These are phyloP conservation scores for Didymodactylos carnosus DNA, from an alignment of 2,888 invertebrate genomes.

Conservation along the genomic window DNA sequence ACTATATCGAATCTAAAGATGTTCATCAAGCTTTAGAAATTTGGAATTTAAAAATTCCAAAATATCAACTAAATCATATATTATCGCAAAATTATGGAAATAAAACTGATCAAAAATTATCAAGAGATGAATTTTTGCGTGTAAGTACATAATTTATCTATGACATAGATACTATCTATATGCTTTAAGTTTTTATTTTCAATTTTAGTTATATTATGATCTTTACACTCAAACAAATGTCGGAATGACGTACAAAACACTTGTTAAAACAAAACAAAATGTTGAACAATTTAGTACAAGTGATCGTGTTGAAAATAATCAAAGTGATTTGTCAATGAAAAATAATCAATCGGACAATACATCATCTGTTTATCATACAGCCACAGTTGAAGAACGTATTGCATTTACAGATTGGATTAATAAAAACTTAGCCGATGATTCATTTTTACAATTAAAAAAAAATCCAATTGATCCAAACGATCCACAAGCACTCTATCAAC, in stretches of 20 bases:
- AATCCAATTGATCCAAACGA: conserved; percentile 62
- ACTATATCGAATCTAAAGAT: too few species aligned
- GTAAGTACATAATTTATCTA: neutral
- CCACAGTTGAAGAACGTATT: neutral
- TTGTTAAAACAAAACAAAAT: neutral
- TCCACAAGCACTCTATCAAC: conserved; percentile 70
- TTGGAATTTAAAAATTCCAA: too few species aligned
- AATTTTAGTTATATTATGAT: neutral
- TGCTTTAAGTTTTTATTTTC: neutral
- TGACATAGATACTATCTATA: neutral
- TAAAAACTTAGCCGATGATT: conserved; percentile 46
- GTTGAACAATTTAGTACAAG: neutral
- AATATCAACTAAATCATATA: neutral
- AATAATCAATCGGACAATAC: neutral
- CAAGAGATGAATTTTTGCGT: neutral
- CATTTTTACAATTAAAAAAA: conserved; percentile 43
- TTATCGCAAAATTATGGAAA: neutral
- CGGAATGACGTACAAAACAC: neutral
- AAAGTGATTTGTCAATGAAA: neutral
- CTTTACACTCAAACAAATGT: neutral
- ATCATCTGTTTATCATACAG: neutral
- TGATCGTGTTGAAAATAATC: neutral
- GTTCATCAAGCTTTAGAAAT: too few species aligned
- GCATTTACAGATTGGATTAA: neutral
- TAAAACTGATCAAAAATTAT: neutral